phyloP scores from a whole-genome alignment of 2,113 vertebrate species.

The Chrysemys picta region DNA sequence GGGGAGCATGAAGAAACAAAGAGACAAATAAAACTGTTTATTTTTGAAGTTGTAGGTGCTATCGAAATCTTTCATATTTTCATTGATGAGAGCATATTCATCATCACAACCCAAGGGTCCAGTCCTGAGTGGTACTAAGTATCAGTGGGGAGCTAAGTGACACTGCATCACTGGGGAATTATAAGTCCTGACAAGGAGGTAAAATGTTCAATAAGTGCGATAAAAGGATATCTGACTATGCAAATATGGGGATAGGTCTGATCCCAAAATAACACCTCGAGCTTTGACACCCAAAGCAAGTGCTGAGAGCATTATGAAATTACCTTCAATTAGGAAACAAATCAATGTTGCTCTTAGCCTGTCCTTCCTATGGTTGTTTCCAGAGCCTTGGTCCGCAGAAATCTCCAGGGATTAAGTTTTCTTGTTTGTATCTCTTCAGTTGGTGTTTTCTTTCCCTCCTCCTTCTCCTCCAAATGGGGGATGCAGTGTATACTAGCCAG shows the following conservation, averaged over 20 bases:
- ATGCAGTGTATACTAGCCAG: neutral
- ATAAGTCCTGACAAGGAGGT: fast-evolving
- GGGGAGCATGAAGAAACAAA: neutral
- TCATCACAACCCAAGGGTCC: neutral
- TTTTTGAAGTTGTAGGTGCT: neutral
- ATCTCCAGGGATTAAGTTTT: neutral
- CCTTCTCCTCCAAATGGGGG: fast-evolving
- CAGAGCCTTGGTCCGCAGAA: neutral
- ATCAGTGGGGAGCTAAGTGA: neutral
- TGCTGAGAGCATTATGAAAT: neutral
- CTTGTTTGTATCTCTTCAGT: neutral
- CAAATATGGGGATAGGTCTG: neutral
- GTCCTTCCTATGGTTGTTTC: slow-evolving; percentile 30
- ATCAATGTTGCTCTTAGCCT: neutral
- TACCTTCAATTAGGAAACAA: neutral
- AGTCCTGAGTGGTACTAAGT: neutral
- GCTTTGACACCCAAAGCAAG: neutral
- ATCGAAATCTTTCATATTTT: neutral
- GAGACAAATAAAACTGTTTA: neutral
- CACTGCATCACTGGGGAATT: neutral
- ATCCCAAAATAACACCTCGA: neutral
- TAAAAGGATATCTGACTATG: neutral
- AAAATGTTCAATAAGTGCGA: neutral
- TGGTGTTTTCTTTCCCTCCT: neutral
- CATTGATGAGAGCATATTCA: neutral